Base-by-base conservation (phyloP, 2,797 vertebrate genomes). In the Meriones psammophilus region DNA sequence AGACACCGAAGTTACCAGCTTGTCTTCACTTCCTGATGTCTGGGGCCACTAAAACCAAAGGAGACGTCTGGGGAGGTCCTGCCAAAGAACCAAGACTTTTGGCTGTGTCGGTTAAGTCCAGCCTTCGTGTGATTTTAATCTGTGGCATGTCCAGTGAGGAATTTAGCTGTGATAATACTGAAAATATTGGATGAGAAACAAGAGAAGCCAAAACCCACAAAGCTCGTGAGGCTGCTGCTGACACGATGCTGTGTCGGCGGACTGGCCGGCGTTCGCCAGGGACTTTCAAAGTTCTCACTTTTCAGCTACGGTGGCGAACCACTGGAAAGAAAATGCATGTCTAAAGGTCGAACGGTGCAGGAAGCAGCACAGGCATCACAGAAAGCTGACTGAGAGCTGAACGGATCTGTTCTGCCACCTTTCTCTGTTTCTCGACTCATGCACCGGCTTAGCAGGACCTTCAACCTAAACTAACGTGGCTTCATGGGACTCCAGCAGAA, bases 151-250 rank as follows among this genome's bases (percentile, higher is more conserved):
- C 95, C 96, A 97, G 81, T 91, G 78, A 97, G 68, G 89, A 97
- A 98, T 98, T 97, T 98, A 97, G 94, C 96, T 97, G 93, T 96
- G 90, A 97, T 97, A 92, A n/a, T 96, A 97, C 96, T 97, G 95
- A 98, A 98, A 97, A 98, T 96, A 97, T 54, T 97, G 95, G 94
- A 93, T 95, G 90, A 92, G 90, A 96, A 97, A 96, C 6, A 92
- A 86, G 36, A 77, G 24, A 93, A 18, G 73, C 62, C 91, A 71
- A 96, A 84, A 87, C 54, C 36, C 71, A 80, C 92, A 96, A 91
- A 66, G 89, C 78, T 95, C 39, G 1, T 20, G 60, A 94, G 68
- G n/a, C 85, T 42, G 71, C 33, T 92, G 60, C 54, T 83, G 56
- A 93, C 18, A 60, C 22, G 77, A 86, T 66, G 78, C 74, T 69